Evolutionary conservation across 2,113 vertebrate genomes (phyloP).

Genomic region (Junco hyemalis): DNA sequence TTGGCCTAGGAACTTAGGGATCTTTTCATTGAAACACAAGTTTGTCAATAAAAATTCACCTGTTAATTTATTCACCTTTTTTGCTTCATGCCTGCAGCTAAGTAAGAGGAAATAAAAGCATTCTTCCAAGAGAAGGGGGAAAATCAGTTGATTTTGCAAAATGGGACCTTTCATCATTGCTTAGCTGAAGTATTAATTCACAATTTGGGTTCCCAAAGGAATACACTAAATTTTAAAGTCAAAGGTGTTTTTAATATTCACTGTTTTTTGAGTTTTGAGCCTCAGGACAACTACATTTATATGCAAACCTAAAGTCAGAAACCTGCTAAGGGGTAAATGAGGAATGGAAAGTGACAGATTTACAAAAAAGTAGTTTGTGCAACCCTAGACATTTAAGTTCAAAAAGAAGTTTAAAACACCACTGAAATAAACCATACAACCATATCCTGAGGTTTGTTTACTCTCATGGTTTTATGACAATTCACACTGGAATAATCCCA

Average conservation of each 20-base stretch:
- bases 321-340: background rate
- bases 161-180: background rate
- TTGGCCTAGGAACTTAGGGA: background rate
- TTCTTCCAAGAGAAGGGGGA: background rate
- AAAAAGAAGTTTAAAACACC: background rate
- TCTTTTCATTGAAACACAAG: background rate
- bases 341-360: background rate
- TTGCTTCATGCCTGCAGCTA: background rate
- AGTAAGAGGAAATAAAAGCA: background rate
- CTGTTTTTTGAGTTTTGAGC: background rate
- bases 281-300: background rate
- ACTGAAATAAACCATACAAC: background rate
- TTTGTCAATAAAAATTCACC: background rate
- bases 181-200: background rate
- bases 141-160: background rate
- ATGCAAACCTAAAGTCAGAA: background rate
- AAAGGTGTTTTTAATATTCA: background rate
- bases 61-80: background rate
- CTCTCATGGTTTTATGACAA: background rate
- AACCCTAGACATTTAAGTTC: background rate
- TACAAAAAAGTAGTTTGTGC: background rate
- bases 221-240: background rate
- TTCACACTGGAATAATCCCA: background rate
- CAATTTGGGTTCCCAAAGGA: background rate
- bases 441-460: background rate